Evolutionary conservation across 2,888 invertebrate species (phyloP).

Genomic region (Acanthosoma haemorrhoidale): DNA sequence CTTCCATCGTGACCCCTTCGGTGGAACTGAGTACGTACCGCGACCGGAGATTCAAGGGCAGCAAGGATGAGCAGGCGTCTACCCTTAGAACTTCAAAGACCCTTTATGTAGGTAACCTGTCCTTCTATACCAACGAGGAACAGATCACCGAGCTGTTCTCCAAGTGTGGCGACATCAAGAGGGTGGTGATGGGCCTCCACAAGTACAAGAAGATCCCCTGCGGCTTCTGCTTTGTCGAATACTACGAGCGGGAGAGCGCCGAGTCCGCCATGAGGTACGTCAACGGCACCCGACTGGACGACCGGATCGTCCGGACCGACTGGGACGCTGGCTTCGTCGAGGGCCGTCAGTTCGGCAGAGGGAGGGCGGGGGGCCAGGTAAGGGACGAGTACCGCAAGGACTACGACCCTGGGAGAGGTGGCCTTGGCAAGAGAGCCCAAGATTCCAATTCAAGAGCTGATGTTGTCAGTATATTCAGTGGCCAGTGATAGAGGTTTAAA

Average conservation of each 20-base stretch:
- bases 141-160: conserved; percentile 96
- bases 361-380: conserved; percentile 94
- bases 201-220: conserved; percentile 97
- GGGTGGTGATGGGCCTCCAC: conserved; percentile 96
- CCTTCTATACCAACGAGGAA: conserved; percentile 97
- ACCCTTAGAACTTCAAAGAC: conserved; percentile 70
- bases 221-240: conserved; percentile 99
- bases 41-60: conserved; percentile 92
- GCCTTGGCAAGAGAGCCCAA: conserved; percentile 91
- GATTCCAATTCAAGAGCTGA: conserved; percentile 56
- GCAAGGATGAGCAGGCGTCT: conserved; percentile 78
- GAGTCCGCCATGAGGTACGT: conserved; percentile 84
- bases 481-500: no score
- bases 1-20: conserved; percentile 54
- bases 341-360: conserved; percentile 95
- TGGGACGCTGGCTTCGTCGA: conserved; percentile 99
- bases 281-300: conserved; percentile 93
- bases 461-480: conserved; percentile 28
- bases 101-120: conserved; percentile 93
- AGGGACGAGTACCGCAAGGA: conserved; percentile 97
- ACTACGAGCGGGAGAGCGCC: conserved; percentile 63
- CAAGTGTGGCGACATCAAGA: conserved; percentile 88
- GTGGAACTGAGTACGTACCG: conserved; percentile 84
- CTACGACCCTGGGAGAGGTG: conserved; percentile 67
- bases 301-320: conserved; percentile 92